phyloP scores from a whole-genome alignment of 1,140 invertebrate genomes.

The Tetramorium simillimum region DNA sequence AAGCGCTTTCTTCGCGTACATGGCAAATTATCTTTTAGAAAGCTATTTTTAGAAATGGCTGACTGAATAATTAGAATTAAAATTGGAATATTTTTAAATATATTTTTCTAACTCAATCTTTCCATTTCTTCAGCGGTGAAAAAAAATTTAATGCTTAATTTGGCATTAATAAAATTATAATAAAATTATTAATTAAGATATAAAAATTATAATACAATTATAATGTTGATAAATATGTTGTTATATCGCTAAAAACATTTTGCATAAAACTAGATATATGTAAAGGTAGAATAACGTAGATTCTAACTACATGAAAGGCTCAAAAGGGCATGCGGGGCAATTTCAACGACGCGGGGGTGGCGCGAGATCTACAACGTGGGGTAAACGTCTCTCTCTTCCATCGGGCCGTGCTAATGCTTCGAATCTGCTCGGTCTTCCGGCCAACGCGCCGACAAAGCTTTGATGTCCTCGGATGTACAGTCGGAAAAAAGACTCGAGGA shows the following conservation, averaged over 20 bases:
- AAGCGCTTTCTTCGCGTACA: not conserved
- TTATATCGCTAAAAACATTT: not conserved
- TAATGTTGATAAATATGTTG: not conserved
- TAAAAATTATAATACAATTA: not conserved
- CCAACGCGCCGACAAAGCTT: constrained; percentile 77
- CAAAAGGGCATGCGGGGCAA: constrained; percentile 33
- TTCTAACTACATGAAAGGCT: not conserved
- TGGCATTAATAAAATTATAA: not conserved
- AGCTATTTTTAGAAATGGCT: not conserved
- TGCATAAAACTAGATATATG: not conserved
- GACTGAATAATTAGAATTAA: not conserved
- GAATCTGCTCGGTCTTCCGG: constrained; percentile 77
- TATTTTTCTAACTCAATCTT: not conserved
- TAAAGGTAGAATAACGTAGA: not conserved
- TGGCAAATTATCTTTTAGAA: not conserved
- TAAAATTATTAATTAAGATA: not conserved
- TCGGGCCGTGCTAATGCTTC: constrained; percentile 72
- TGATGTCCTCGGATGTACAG: constrained; percentile 65
- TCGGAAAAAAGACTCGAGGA: constrained; percentile 57
- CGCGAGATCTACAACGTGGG: constrained; percentile 43
- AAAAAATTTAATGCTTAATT: not conserved
- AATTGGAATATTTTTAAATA: not conserved
- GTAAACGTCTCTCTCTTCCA: constrained; percentile 61
- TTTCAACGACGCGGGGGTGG: constrained; percentile 39
- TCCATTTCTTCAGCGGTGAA: not conserved